phyloP scores from a whole-genome alignment of 2,113 vertebrate genomes.

The Nycticorax nycticorax region DNA sequence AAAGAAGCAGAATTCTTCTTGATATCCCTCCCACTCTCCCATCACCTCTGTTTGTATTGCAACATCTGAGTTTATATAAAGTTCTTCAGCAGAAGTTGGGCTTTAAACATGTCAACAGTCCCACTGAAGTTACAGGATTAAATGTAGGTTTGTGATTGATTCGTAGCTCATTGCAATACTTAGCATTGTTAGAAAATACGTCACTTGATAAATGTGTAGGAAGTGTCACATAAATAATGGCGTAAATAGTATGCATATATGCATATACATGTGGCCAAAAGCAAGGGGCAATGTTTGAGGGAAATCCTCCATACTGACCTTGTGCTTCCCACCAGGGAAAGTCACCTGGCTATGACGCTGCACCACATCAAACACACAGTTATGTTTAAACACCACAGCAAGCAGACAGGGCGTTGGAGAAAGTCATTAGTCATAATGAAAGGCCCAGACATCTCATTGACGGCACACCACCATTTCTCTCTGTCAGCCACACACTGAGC shows the following conservation, averaged over 20 bases:
- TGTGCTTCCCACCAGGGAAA: not conserved
- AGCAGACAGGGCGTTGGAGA: not conserved
- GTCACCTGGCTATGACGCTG: not conserved
- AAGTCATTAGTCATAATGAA: not conserved
- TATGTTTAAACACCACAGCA: not conserved
- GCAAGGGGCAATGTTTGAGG: not conserved
- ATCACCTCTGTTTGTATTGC: not conserved
- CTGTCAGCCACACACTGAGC: not conserved
- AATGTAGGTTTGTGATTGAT: not conserved
- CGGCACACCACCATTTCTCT: fast-evolving
- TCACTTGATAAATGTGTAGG: not conserved
- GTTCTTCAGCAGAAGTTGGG: not conserved
- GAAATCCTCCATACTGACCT: not conserved
- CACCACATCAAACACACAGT: not conserved
- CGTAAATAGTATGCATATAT: not conserved
- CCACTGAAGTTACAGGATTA: not conserved
- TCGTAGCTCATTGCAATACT: not conserved
- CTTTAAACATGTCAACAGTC: not conserved
- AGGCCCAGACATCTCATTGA: not conserved
- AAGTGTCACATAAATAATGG: not conserved
- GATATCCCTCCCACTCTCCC: not conserved
- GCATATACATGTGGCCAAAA: not conserved
- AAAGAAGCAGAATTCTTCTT: not conserved
- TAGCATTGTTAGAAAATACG: not conserved
- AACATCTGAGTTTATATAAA: not conserved